phyloP scores from a whole-genome alignment of 1,140 invertebrate species.

The Dendrolimus kikuchii region DNA sequence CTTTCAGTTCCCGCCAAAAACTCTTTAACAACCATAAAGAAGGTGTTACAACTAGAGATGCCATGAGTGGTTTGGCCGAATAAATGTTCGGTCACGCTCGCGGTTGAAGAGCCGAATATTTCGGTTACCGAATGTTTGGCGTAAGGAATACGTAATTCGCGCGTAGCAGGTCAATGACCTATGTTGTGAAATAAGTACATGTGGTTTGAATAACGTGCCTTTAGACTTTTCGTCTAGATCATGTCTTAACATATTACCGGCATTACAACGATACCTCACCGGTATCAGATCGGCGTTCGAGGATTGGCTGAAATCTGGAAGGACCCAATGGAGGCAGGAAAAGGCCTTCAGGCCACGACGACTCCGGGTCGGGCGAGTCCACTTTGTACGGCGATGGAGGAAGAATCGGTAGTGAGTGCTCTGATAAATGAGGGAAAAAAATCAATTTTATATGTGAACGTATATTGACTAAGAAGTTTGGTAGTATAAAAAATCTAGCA shows the following conservation, averaged over 20 bases:
- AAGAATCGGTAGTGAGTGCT: conserved; percentile 45
- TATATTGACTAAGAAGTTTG: no score
- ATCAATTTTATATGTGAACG: background rate
- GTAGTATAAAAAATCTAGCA: no score
- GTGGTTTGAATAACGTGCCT: background rate
- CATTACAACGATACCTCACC: conserved; percentile 15
- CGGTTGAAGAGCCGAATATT: no score
- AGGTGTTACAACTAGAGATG: no score
- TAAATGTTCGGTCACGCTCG: no score
- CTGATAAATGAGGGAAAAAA: conserved; percentile 19
- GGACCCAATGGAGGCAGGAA: conserved; percentile 48
- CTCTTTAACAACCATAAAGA: no score
- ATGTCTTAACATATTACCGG: background rate
- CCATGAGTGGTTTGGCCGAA: no score
- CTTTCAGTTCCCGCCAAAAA: no score
- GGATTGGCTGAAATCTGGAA: conserved; percentile 20
- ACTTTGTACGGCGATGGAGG: conserved; percentile 67
- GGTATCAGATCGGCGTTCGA: conserved; percentile 19
- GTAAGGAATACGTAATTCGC: no score
- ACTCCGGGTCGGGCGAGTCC: conserved; percentile 66
- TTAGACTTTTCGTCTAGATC: background rate
- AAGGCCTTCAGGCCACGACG: conserved; percentile 64
- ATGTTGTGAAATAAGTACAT: no score
- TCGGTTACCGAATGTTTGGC: no score
- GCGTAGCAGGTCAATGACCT: no score